These are phyloP conservation scores for Aphelinus atriplicis DNA, from an alignment of 1,140 invertebrate genomes.

Conservation along the genomic window DNA sequence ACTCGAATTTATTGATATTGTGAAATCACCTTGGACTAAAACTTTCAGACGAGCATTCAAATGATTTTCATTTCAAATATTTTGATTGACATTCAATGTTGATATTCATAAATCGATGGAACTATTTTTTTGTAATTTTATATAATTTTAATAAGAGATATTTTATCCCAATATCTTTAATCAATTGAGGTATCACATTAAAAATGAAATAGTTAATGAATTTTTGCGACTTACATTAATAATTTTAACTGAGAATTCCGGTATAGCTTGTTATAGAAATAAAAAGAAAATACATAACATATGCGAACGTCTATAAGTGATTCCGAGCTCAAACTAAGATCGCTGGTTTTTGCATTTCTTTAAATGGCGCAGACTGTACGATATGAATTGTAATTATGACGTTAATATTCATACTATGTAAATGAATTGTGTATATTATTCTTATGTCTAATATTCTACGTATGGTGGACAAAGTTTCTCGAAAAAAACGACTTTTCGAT, in stretches of 20 bases:
- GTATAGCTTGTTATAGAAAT: conserved; percentile 13
- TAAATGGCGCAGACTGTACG: conserved; percentile 28
- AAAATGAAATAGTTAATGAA: conserved; percentile 23
- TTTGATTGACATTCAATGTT: no score
- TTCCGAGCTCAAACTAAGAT: conserved; percentile 2
- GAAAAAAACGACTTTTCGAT: not conserved
- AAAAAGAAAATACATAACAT: not conserved
- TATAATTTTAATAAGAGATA: no score
- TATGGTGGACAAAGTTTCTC: conserved; percentile 23
- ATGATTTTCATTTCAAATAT: no score
- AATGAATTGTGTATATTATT: conserved; percentile 37
- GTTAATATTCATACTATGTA: conserved; percentile 35
- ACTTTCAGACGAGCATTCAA: no score
- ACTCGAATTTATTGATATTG: no score
- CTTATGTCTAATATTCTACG: conserved; percentile 14
- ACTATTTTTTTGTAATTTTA: no score
- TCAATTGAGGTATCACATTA: not conserved
- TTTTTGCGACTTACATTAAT: conserved; percentile 13
- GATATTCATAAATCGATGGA: no score
- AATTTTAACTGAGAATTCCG: conserved; percentile 3
- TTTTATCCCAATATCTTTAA: no score
- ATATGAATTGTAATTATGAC: conserved; percentile 38
- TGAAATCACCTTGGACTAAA: no score
- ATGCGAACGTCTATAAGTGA: not conserved
- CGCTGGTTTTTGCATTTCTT: conserved; percentile 21